Evolutionary conservation across 2,113 vertebrate genomes (phyloP).

Genomic region (Grallaria varia): DNA sequence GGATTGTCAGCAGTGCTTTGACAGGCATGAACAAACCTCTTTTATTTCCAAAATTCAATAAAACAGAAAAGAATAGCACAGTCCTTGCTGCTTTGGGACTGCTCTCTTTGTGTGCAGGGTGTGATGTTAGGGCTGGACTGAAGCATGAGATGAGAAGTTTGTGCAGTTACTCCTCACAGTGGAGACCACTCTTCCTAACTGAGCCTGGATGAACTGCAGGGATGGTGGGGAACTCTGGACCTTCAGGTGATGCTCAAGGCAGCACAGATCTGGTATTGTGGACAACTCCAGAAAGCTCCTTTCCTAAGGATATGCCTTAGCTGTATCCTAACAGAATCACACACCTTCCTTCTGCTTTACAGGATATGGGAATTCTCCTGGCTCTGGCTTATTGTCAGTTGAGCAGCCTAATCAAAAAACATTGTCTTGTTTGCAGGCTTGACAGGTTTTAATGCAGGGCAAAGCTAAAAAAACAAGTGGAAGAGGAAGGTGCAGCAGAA

Average conservation of each 20-base stretch:
- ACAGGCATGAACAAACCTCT: not conserved
- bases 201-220: not conserved
- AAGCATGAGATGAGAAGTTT: not conserved
- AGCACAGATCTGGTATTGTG: not conserved
- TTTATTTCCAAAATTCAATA: not conserved
- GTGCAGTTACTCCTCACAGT: not conserved
- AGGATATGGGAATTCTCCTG: not conserved
- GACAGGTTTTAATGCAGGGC: constrained; percentile 38
- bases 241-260: not conserved
- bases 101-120: not conserved
- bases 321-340: not conserved
- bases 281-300: not conserved
- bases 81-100: not conserved
- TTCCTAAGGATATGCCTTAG: not conserved
- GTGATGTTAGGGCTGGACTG: not conserved
- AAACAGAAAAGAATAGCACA: not conserved
- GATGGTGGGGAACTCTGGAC: not conserved
- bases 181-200: not conserved
- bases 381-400: not conserved
- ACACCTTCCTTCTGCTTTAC: not conserved
- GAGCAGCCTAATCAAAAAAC: constrained; percentile 24
- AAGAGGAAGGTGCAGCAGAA: constrained; percentile 10
- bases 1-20: not conserved
- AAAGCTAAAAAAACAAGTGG: constrained; percentile 27
- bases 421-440: constrained; percentile 15